Conservation (phyloP, 2,888 invertebrate genomes). For the Rhabditoides inermis region DNA sequence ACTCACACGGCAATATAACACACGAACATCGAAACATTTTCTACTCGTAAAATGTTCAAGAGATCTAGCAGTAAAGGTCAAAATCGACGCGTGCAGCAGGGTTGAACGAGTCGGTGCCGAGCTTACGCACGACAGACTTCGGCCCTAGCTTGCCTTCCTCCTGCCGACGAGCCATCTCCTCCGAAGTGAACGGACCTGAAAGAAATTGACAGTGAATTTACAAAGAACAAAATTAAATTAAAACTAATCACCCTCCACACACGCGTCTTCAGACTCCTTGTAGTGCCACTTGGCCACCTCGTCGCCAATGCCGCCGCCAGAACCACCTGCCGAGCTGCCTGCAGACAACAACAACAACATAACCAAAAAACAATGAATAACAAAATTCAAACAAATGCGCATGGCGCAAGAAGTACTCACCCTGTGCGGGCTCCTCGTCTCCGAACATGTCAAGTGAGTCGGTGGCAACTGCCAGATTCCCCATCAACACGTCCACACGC, state of each 20-base stretch:
- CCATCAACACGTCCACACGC: constrained; percentile 22
- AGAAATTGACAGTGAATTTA: too few species aligned
- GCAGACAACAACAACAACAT: constrained; percentile 1
- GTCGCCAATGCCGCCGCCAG: constrained; percentile 8
- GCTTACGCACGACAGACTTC: constrained; percentile 29
- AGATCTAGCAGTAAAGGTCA: constrained; percentile 32
- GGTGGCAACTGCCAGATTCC: constrained; percentile 17
- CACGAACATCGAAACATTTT: too few species aligned
- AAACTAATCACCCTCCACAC: constrained; percentile 11
- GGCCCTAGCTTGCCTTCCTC: constrained; percentile 19
- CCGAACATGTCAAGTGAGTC: constrained; percentile 31
- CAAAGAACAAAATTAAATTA: too few species aligned
- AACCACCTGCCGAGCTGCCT: neutral
- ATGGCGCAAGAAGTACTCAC: neutral
- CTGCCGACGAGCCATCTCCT: constrained; percentile 23
- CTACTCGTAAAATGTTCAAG: too few species aligned
- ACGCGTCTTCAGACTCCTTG: constrained; percentile 21
- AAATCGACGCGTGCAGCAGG: constrained; percentile 40
- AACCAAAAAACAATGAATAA: neutral
- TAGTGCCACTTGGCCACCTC: constrained; percentile 37
- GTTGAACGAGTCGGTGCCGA: constrained; percentile 33
- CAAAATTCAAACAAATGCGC: neutral
- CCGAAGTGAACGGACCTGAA: constrained; percentile 27
- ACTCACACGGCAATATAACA: too few species aligned
- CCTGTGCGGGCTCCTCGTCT: constrained; percentile 11